Conservation (phyloP, 1,140 invertebrate genomes). For the Euura lappo region DNA sequence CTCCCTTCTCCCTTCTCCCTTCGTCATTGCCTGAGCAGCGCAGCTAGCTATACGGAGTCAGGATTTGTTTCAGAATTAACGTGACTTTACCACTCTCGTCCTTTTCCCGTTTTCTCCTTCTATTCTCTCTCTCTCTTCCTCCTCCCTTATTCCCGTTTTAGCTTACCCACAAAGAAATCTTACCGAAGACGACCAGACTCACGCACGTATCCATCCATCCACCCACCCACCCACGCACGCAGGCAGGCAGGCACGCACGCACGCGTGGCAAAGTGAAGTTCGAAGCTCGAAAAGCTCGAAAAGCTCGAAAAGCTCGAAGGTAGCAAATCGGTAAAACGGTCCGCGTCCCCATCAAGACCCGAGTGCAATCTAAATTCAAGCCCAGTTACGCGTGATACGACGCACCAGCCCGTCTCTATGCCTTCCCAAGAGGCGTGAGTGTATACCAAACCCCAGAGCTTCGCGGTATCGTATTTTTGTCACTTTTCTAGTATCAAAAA, state of each 20-base stretch:
- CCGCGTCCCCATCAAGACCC: not conserved
- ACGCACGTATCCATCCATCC: no score
- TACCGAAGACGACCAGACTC: no score
- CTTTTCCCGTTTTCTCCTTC: no score
- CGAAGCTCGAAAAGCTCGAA: no score
- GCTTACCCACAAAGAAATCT: no score
- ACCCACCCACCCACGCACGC: no score
- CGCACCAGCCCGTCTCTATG: not conserved
- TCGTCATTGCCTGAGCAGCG: not conserved
- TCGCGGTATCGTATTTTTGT: not conserved
- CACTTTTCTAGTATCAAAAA: not conserved
- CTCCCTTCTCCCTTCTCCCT: not conserved
- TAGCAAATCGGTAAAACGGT: not conserved
- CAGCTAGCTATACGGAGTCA: not conserved
- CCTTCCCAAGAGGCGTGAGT: no score
- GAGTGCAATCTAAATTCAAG: not conserved
- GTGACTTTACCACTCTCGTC: not conserved
- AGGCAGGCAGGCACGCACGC: no score
- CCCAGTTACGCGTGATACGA: not conserved
- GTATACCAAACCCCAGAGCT: not conserved
- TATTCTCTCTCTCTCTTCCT: no score
- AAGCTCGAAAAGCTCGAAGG: not conserved
- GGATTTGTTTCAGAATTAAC: conserved; percentile 1
- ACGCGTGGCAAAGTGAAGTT: no score
- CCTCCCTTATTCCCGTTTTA: no score